These are phyloP conservation scores for Sphaeridia pumilis DNA, from an alignment of 2,888 invertebrate species.

Conservation along the genomic window DNA sequence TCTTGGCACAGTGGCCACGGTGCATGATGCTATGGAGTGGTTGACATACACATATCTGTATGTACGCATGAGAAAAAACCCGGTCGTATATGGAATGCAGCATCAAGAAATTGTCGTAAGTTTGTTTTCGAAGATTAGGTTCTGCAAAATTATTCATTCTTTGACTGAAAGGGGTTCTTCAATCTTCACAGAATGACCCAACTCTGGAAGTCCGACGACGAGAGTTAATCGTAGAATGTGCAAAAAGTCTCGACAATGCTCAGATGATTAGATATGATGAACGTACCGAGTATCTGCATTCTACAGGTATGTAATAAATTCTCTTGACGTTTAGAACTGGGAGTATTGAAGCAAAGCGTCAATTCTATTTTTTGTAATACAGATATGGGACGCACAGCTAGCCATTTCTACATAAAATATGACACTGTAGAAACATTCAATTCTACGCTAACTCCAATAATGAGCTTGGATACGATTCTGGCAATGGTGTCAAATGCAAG, in stretches of 20 bases:
- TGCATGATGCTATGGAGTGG: conserved; percentile 96
- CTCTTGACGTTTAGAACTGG: neutral
- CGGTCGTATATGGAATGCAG: conserved; percentile 59
- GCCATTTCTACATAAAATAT: conserved; percentile 93
- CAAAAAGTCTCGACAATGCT: conserved; percentile 76
- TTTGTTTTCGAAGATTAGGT: conserved; percentile 2
- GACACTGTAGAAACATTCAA: conserved; percentile 90
- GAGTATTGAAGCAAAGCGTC: neutral
- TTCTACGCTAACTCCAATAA: conserved; percentile 62
- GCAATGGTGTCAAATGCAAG: conserved; percentile 81
- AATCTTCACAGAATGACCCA: conserved; percentile 57
- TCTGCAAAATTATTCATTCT: conserved; percentile 1
- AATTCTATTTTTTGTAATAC: conserved; percentile 9
- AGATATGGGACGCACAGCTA: conserved; percentile 91
- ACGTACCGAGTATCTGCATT: conserved; percentile 60
- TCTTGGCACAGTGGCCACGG: conserved; percentile 88
- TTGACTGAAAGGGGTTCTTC: neutral
- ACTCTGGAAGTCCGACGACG: conserved; percentile 63
- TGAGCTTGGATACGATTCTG: conserved; percentile 78
- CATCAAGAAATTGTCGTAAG: conserved; percentile 50
- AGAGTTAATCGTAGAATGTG: conserved; percentile 65
- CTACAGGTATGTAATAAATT: conserved; percentile 38
- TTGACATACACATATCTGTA: conserved; percentile 92
- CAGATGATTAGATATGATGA: conserved; percentile 87
- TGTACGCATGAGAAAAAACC: conserved; percentile 87